Percentiles rank a stretch among this genome's conserved stretches.
Evolutionary conservation across 2,113 vertebrate species (phyloP).

Genomic region (Hiodon alosoides): DNA sequence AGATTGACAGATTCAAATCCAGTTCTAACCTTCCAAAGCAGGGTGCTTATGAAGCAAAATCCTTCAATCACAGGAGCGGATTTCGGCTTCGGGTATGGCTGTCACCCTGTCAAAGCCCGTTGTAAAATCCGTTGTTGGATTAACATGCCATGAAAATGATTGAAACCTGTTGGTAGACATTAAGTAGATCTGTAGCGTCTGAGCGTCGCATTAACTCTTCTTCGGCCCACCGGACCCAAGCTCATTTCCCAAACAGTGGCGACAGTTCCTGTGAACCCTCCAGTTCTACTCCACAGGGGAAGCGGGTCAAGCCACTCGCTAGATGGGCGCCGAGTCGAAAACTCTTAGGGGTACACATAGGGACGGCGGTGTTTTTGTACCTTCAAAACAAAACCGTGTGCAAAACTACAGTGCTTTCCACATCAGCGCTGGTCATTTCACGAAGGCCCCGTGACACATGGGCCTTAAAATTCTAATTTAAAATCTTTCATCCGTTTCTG

Average conservation of each 20-base stretch:
- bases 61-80: not conserved
- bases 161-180: not conserved
- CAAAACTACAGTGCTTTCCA: too few species aligned
- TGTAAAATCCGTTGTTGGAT: not conserved
- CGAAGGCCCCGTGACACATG: too few species aligned
- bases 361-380: too few species aligned
- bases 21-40: not conserved
- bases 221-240: not conserved
- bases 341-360: too few species aligned
- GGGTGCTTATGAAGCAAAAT: not conserved
- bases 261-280: not conserved
- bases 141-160: not conserved
- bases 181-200: not conserved
- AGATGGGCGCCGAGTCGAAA: not conserved
- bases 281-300: not conserved
- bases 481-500: too few species aligned
- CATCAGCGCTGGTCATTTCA: too few species aligned
- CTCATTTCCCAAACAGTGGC: not conserved
- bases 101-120: not conserved
- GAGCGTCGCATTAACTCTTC: not conserved
- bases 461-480: too few species aligned
- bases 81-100: too few species aligned
- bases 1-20: not conserved
- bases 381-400: too few species aligned
- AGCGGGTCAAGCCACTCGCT: not conserved